These are phyloP conservation scores for Eupithecia insigniata DNA, from an alignment of 2,888 invertebrate genomes.

Conservation along the genomic window DNA sequence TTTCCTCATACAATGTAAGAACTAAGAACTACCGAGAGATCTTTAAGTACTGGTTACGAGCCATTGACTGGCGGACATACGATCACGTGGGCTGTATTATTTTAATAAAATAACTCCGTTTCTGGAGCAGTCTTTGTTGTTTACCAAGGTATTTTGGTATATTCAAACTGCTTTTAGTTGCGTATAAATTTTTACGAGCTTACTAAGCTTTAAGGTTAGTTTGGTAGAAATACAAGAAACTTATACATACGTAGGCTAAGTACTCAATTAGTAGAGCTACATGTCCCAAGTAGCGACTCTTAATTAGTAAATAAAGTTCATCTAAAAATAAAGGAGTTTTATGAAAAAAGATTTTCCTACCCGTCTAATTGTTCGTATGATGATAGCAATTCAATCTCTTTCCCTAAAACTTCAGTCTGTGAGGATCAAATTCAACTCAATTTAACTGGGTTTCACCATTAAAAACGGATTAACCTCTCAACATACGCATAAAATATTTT, in stretches of 20 bases:
- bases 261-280: not conserved
- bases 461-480: not conserved
- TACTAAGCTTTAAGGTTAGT: not conserved
- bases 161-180: constrained; percentile 39
- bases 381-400: not conserved
- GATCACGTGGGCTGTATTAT: constrained; percentile 70
- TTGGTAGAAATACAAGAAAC: not conserved
- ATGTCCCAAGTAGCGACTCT: not conserved
- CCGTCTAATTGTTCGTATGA: not conserved
- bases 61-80: constrained; percentile 68
- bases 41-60: constrained; percentile 40
- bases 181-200: constrained; percentile 36
- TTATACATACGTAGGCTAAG: not conserved
- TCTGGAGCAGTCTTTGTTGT: constrained; percentile 50
- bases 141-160: constrained; percentile 40
- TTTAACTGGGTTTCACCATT: not conserved
- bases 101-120: constrained; percentile 60
- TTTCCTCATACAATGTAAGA: not conserved
- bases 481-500: not conserved
- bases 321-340: not conserved
- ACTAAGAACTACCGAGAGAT: constrained; percentile 14
- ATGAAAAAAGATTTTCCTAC: not conserved
- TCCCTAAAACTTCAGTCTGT: too few relatives aligned
- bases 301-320: not conserved
- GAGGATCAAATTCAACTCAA: not conserved